These are phyloP conservation scores for Brachynemurus nebulosus DNA, from an alignment of 2,888 invertebrate genomes.

Conservation along the genomic window DNA sequence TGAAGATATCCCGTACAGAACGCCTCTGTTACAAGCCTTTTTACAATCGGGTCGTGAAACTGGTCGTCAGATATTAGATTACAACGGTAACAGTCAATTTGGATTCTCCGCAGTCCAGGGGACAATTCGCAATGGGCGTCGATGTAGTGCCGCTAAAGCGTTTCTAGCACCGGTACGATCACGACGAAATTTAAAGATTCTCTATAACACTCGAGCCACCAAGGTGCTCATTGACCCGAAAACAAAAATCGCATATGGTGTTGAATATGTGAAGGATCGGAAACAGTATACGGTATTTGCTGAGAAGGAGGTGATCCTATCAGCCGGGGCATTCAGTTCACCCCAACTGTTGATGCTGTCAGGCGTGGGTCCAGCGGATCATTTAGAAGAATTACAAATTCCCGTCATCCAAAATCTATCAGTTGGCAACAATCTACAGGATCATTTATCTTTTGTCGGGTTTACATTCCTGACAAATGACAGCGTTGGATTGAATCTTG, in stretches of 20 bases:
- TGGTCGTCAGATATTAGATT: conserved; percentile 32
- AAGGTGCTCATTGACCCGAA: conserved; percentile 38
- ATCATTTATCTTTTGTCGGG: conserved; percentile 48
- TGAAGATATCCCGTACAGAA: conserved; percentile 41
- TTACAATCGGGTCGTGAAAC: conserved; percentile 29
- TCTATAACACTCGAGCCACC: conserved; percentile 39
- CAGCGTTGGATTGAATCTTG: conserved; percentile 22
- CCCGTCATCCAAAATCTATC: conserved; percentile 44
- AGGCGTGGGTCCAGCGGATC: conserved; percentile 48
- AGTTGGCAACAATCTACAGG: conserved; percentile 53
- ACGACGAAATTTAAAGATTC: conserved; percentile 42
- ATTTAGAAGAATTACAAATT: conserved; percentile 42
- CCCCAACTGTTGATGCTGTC: conserved; percentile 60
- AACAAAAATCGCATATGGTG: conserved; percentile 33
- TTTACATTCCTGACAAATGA: conserved; percentile 39
- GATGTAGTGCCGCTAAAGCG: conserved; percentile 43
- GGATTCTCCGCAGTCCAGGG: conserved; percentile 32
- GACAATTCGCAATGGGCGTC: conserved; percentile 35
- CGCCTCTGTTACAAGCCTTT: conserved; percentile 29
- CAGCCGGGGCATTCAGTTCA: conserved; percentile 60
- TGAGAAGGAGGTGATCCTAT: conserved; percentile 40
- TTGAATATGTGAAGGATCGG: conserved; percentile 27
- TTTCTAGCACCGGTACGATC: conserved; percentile 39
- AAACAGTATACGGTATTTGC: conserved; percentile 26
- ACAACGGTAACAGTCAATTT: conserved; percentile 27